A percentile compares a stretch with the other conserved stretches of the same genome.
Evolutionary conservation across 2,113 vertebrate species (phyloP).

Genomic region (Odontophorus gujanensis): DNA sequence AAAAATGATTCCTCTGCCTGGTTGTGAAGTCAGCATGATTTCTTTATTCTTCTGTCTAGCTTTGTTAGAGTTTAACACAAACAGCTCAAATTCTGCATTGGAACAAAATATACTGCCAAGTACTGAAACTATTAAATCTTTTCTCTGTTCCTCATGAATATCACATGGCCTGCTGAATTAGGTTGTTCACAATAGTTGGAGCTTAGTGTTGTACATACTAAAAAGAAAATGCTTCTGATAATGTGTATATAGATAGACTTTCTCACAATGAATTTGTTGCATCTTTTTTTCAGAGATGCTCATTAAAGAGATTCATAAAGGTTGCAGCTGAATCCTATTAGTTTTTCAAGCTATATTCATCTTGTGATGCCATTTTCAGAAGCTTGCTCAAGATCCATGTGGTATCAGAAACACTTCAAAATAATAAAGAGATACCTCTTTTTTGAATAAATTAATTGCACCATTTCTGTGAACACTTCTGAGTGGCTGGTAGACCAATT

Average conservation of each 20-base stretch:
- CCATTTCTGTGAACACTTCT: not conserved
- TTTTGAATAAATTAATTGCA: not conserved
- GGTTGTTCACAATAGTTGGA: constrained; percentile 3
- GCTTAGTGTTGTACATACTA: constrained; percentile 16
- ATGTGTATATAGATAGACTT: not conserved
- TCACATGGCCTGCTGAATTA: constrained; percentile 68
- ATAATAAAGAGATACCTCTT: not conserved
- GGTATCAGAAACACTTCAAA: not conserved
- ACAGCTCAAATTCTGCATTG: constrained; percentile 59
- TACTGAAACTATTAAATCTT: constrained; percentile 56
- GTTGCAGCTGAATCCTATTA: not conserved
- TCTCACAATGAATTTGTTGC: not conserved
- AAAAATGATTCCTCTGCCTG: not conserved
- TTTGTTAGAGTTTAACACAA: constrained; percentile 60
- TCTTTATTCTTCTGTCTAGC: constrained; percentile 46
- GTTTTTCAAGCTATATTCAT: not conserved
- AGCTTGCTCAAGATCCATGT: not conserved
- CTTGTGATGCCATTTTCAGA: not conserved
- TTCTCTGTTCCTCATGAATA: constrained; percentile 63
- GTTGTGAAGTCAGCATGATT: constrained; percentile 45
- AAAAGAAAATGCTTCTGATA: constrained; percentile 28
- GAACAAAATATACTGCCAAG: constrained; percentile 53
- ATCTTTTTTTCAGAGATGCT: not conserved
- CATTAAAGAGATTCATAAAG: not conserved
- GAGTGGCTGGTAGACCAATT: not conserved